Evolutionary conservation across 2,888 invertebrate genomes (phyloP).

Genomic region (Drosophila antonietae): DNA sequence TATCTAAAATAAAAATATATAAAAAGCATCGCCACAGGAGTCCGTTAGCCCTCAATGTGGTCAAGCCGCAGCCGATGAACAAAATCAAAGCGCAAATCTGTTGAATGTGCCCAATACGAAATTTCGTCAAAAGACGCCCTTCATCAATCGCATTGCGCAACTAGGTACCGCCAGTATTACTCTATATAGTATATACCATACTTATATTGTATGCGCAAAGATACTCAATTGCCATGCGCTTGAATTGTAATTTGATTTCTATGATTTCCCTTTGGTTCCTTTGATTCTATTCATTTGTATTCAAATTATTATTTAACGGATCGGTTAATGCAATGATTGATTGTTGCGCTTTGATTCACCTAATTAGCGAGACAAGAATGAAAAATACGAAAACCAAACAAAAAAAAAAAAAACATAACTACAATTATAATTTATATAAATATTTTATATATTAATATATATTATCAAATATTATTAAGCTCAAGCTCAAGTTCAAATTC

Average conservation of each 20-base stretch:
- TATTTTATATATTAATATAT: conserved; percentile 21
- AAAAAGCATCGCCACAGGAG: conserved; percentile 71
- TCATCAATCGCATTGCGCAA: conserved; percentile 83
- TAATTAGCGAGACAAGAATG: conserved; percentile 71
- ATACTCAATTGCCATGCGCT: conserved; percentile 76
- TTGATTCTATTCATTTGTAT: conserved; percentile 13
- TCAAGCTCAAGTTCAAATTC: conserved; percentile 29
- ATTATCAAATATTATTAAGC: conserved; percentile 31
- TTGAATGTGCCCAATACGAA: conserved; percentile 71
- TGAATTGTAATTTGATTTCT: conserved; percentile 47
- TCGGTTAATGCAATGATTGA: conserved; percentile 67
- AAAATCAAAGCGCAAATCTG: conserved; percentile 64
- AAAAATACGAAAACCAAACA: conserved; percentile 12
- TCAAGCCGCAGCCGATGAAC: conserved; percentile 55
- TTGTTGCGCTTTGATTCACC: conserved; percentile 78
- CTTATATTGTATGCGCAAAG: conserved; percentile 70
- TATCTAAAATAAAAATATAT: conserved; percentile 15
- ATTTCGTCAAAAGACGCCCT: conserved; percentile 83
- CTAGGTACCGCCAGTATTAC: conserved; percentile 80
- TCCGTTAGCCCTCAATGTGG: conserved; percentile 52
- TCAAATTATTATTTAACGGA: conserved; percentile 42
- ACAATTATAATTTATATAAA: conserved; percentile 15
- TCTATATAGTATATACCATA: conserved; percentile 56
- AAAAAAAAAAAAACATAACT: conserved; percentile 8
- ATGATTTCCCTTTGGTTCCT: conserved; percentile 16